Base-by-base conservation (phyloP, 2,797 vertebrate species). In the Onychomys arenicola region DNA sequence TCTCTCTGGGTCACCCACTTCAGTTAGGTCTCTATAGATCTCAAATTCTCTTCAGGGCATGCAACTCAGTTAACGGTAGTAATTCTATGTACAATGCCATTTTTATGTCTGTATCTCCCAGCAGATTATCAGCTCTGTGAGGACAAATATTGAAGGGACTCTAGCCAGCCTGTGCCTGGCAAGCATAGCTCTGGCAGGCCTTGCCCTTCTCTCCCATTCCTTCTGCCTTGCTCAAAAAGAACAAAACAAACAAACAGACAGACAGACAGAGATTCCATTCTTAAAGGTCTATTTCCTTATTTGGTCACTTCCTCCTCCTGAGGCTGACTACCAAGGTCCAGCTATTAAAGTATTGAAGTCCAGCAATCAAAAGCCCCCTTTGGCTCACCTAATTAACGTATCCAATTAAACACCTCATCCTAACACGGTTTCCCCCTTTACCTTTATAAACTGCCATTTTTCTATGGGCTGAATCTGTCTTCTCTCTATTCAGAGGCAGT, bases 31-130 rank as follows among this genome's bases (percentile, higher is more conserved):
- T 90, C 12, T 8, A 17, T 5, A 49, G 19, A 85, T 69, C 78
- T 67, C 34, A 37, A 9, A 37, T 86, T 93, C 55, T 63, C 59
- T 95, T 63, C 37, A 76, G 69, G 59, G 49, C 23, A 69, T 32
- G 80, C 52, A 78, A 83, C 34, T 76, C 59, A 37, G 43, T 63
- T 91, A 91, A 37, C 32, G 29, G 76, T 29, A 59, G 37, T 13
- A 63, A 89, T 94, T 96, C 77, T 94, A 23, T 69, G 49, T 92
- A 23, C 8, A 46, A 34, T 37, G 25, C 29, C 12, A 40, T 94
- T 92, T 91, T 91, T 27, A 8, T 77, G 21, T 81, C 57, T 43
- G 6, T 43, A 25, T 95, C 82, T 94, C 6, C 23, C 63, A 81
- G 40, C 76, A 76, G 55, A 89, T 32, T 43, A 34, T 76, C 57